Base-by-base conservation (phyloP, 2,113 vertebrate genomes). In the Ardeotis arabs region DNA sequence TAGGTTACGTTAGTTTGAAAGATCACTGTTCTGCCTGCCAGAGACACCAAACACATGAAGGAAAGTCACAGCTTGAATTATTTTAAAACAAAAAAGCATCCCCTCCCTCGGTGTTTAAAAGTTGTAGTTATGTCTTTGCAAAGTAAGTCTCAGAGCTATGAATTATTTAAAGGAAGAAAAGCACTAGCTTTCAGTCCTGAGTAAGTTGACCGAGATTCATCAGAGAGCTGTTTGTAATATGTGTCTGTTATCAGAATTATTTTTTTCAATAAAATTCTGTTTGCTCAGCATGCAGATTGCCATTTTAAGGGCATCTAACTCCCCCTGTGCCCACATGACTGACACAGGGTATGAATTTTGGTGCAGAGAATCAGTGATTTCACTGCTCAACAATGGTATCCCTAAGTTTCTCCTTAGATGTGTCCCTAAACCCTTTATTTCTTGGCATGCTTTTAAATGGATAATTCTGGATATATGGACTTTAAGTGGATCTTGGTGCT, bases 31-130 rank as follows among this genome's bases (percentile, higher is more conserved):
- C 62, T 85, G 22, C 23, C 7, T 0, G 1, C 4, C 33, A 76
- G 80, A 41, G 27, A 28, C 8, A 33, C 8, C 12, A 41, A 80
- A 56, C 6, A 17, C 2, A 3, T 15, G 31, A 70, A 74, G 49
- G 59, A 62, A 80, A 60, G 41, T 20, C 20, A 39, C 11, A 80
- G 19, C 23, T 21, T 66, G 63, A 44, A 44, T 29, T 60, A 19
- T 20, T 95, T 58, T 33, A 55, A 60, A 68, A 22, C 11, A 41
- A 22, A 63, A 74, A 35, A 24, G 2, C 12, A 7, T 59, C 14
- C 17, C 21, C 2, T 28, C 7, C 8, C 22, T 72, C 0, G 0
- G 6, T 47, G 9, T 41, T 72, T 39, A 50, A 45, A 47, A 64
- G 25, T 53, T 50, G 3, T 12, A 52, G 49, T 68, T 77, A 16